A percentile compares a stretch with the other conserved stretches of the same genome.
These are phyloP conservation scores for Siniperca undulata DNA, from an alignment of 2,797 vertebrate genomes.

Conservation along the genomic window DNA sequence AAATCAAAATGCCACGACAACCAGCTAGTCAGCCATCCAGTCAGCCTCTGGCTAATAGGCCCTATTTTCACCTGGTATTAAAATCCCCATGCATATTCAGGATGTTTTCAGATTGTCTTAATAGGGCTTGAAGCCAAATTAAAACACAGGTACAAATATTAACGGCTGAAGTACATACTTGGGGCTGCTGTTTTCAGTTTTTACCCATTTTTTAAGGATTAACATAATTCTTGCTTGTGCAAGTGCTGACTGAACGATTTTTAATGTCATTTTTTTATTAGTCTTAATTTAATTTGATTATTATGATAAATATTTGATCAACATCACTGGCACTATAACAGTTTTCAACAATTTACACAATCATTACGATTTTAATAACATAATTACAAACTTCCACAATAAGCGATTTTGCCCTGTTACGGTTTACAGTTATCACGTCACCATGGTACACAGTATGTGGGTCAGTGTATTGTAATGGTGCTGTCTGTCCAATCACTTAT, in stretches of 20 bases:
- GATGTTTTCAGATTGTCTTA: slow-evolving; percentile 12
- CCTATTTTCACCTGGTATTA: slow-evolving; percentile 23
- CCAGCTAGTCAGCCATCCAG: slow-evolving; percentile 16
- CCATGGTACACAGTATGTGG: not conserved
- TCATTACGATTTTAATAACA: not conserved
- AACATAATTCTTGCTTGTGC: not conserved
- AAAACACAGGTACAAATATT: slow-evolving; percentile 10
- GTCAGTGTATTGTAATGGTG: not conserved
- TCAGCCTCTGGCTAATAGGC: not conserved
- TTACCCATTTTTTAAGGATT: not conserved
- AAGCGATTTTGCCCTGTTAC: not conserved
- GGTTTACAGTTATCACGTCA: not conserved
- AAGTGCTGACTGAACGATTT: not conserved
- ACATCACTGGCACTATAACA: not conserved
- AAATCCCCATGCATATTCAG: not conserved
- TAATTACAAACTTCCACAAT: not conserved
- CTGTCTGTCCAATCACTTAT: not conserved
- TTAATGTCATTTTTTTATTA: not conserved
- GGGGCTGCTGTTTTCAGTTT: not conserved
- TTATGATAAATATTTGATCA: not conserved
- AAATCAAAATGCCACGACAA: slow-evolving; percentile 59
- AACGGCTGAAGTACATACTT: not conserved
- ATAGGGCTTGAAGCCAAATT: not conserved
- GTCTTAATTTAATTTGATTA: not conserved
- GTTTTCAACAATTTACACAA: not conserved